Evolutionary conservation across 2,797 vertebrate genomes (phyloP), one percentile per base, ranked within the genome.

Genomic region (Melanotaenia pygmaea): DNA sequence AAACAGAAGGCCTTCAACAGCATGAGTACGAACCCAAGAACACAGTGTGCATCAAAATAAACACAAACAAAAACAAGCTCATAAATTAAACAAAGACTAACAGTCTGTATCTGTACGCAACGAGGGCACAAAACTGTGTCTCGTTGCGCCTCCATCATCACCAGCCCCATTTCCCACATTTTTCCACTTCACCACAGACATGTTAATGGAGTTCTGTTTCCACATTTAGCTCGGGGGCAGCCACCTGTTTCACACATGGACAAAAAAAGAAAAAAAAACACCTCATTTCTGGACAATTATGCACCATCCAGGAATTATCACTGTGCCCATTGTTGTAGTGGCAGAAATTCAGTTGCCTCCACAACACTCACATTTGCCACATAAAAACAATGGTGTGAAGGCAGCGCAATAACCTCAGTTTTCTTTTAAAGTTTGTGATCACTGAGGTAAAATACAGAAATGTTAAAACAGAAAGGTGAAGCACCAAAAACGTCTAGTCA

Each of bases 171-270:
- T 54, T 56, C 38, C 38, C 71, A 64, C 74, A 60, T 12, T 60
- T 76, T 77, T 84, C 84, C 75, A 68, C 82, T 76, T 67, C 78
- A 72, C 76, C 53, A 73, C 81, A 80, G 60, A 69, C 76, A 59
- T 54, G 74, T 76, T 87, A 82, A 90, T 83, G 84, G 66, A 80
- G 24, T 77, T 86, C 67, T 77, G 80, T 78, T 77, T 80, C 78
- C 35, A 64, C 72, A 72, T 75, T 86, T 81, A 76, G 88, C 90
- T 88, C 0, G 38, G 57, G 83, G 87, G 70, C 16, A 66, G 74
- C 81, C 90, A 90, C 87, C 88, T 90, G 91, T 81, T 88, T 58
- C 59, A 70, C 35, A 56, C 72, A 87, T 26, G 28, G 4, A 72
- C n/a, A 28, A 74, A 79, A 81, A 79, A 80, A 87, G 11, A 38